Conservation (phyloP, 2,113 vertebrate species). For the Cygnus atratus region DNA sequence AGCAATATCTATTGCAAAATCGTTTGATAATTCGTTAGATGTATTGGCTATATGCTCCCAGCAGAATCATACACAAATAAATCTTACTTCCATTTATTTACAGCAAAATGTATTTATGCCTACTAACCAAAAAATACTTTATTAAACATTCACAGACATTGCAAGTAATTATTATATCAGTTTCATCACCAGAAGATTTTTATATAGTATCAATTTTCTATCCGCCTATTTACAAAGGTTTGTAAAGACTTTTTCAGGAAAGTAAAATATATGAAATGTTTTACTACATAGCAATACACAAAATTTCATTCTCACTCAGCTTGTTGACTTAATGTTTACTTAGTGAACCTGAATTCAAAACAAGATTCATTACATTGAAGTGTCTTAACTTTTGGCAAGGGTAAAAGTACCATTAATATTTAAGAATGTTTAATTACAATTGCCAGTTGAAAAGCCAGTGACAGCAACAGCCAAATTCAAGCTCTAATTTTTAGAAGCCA, state of each 20-base stretch:
- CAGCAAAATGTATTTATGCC: background rate
- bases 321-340: background rate
- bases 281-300: background rate
- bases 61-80: background rate
- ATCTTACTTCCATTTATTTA: background rate
- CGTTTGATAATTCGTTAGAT: background rate
- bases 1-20: background rate
- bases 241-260: constrained; percentile 4
- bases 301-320: background rate
- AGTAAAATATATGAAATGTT: background rate
- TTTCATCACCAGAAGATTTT: background rate
- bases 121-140: background rate
- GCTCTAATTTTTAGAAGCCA: background rate
- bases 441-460: background rate
- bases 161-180: background rate
- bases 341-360: background rate
- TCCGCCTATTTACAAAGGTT: background rate
- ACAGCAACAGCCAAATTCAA: background rate
- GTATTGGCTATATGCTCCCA: background rate
- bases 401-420: background rate
- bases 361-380: background rate
- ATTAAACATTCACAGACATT: constrained; percentile 6
- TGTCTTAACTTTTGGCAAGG: background rate
- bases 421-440: background rate
- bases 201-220: background rate